A percentile compares a stretch with the other conserved stretches of the same genome.
These are phyloP conservation scores for Brachypteracias leptosomus DNA, from an alignment of 2,113 vertebrate genomes.

Conservation along the genomic window DNA sequence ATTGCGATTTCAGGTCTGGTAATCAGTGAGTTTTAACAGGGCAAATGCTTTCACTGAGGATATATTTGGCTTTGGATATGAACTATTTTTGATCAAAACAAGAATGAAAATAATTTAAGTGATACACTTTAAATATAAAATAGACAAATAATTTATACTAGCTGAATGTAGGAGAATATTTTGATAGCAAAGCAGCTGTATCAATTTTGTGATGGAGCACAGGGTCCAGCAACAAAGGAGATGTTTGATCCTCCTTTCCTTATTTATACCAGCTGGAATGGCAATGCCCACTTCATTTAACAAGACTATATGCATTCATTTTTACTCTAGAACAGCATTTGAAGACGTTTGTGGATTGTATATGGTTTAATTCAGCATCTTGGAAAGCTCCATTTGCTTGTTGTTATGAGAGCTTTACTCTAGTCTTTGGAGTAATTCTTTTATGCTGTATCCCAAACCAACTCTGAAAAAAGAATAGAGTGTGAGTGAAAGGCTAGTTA, in stretches of 20 bases:
- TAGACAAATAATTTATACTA: not conserved
- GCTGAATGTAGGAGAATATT: not conserved
- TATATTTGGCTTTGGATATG: not conserved
- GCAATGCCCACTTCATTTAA: not conserved
- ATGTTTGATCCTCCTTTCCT: not conserved
- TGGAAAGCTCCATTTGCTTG: not conserved
- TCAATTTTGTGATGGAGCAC: not conserved
- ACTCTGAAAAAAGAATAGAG: not conserved
- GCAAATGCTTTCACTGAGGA: not conserved
- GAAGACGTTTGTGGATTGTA: not conserved
- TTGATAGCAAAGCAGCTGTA: not conserved
- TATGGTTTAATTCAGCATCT: not conserved
- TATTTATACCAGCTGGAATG: not conserved
- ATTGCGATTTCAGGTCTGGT: not conserved
- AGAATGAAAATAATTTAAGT: not conserved
- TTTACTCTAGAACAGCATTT: not conserved
- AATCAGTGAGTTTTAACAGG: not conserved
- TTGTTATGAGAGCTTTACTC: not conserved
- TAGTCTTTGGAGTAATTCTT: not conserved
- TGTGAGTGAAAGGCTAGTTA: slow-evolving; percentile 13
- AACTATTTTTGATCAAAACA: not conserved
- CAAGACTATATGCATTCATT: not conserved
- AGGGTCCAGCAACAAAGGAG: not conserved
- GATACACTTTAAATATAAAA: not conserved
- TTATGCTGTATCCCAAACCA: not conserved